Percentiles rank a stretch among this genome's conserved stretches.
Evolutionary conservation across 2,113 vertebrate species (phyloP).

Genomic region (Paracanthobrama guichenoti): DNA sequence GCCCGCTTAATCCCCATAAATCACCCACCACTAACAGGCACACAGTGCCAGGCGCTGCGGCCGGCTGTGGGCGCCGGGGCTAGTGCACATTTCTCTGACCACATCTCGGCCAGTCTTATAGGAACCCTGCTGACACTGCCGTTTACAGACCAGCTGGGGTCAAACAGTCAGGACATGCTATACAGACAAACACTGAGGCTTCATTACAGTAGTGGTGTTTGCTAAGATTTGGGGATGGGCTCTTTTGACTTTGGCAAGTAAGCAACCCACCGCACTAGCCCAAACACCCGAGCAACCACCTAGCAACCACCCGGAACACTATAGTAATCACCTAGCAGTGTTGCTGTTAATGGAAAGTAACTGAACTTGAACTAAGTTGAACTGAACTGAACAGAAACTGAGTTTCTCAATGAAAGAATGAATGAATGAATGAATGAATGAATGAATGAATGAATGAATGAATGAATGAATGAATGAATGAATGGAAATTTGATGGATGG

Average conservation of each 20-base stretch:
- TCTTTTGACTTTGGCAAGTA: not conserved
- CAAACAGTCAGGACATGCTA: not conserved
- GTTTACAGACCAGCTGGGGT: conserved; percentile 10
- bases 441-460: no score
- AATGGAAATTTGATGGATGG: no score
- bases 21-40: conserved; percentile 53
- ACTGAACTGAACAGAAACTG: no score
- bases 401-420: no score
- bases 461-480: no score
- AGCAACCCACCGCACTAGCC: not conserved
- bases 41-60: conserved; percentile 41
- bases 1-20: conserved; percentile 62
- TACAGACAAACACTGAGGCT: conserved; percentile 25
- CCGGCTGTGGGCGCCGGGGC: conserved; percentile 26
- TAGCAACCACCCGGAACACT: not conserved
- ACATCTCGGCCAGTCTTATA: conserved; percentile 4
- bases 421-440: no score
- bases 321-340: not conserved
- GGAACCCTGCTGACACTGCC: not conserved
- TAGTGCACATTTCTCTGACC: conserved; percentile 7
- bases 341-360: no score
- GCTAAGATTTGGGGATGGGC: not conserved
- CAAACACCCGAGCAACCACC: not conserved
- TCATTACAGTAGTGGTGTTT: conserved; percentile 8
- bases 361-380: no score